Conservation (phyloP, 2,888 invertebrate genomes). For the Erebia aethiops region DNA sequence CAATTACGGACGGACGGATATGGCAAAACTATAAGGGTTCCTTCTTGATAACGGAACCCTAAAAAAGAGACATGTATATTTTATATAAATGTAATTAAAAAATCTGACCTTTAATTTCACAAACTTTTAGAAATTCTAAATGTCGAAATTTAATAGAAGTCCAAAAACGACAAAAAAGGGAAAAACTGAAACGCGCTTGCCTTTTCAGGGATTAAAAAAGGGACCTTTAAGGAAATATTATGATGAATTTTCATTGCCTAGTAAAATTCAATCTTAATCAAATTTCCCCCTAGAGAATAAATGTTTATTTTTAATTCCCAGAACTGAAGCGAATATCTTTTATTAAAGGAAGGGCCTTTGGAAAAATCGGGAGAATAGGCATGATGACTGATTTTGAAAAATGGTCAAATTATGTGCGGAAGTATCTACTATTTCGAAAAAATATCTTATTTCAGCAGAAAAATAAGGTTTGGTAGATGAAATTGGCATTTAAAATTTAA, state of each 20-base stretch:
- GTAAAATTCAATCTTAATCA: slow-evolving; percentile 62
- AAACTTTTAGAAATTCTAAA: slow-evolving; percentile 1
- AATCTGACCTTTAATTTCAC: neutral
- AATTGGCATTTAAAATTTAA: too few relatives aligned
- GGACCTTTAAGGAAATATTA: slow-evolving; percentile 31
- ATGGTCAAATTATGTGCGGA: too few relatives aligned
- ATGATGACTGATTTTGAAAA: too few relatives aligned
- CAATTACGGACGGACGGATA: too few relatives aligned
- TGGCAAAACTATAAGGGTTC: too few relatives aligned
- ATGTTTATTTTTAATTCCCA: slow-evolving; percentile 43
- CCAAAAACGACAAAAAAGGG: neutral
- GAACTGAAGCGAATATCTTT: neutral
- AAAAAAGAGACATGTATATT: too few relatives aligned
- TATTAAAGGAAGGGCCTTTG: neutral
- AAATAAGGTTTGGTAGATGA: too few relatives aligned
- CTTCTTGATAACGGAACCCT: too few relatives aligned
- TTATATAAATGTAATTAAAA: neutral
- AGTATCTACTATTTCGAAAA: too few relatives aligned
- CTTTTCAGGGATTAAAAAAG: neutral
- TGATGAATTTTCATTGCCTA: slow-evolving; percentile 64
- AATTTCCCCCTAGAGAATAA: slow-evolving; percentile 50
- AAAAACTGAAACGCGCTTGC: neutral
- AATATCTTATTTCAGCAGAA: too few relatives aligned
- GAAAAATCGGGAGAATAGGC: neutral
- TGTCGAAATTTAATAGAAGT: neutral